Conservation (phyloP, 2,797 vertebrate genomes). For the Tragopan temminckii region DNA sequence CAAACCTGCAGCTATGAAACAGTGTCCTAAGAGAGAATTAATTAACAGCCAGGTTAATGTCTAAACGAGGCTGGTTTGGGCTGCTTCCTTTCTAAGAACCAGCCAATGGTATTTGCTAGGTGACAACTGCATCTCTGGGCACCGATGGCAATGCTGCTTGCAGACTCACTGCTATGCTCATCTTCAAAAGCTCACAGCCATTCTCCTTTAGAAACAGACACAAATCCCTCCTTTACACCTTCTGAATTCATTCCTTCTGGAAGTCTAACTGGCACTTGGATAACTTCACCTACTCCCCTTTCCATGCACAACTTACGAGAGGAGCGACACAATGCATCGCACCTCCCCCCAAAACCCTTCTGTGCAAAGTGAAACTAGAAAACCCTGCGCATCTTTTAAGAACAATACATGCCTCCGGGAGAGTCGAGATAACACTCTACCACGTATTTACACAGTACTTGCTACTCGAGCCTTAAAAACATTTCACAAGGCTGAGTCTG, state of each 20-base stretch:
- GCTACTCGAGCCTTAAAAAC: background rate
- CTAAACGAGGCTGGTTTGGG: background rate
- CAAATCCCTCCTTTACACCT: background rate
- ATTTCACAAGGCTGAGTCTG: background rate
- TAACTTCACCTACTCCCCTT: background rate
- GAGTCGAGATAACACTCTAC: background rate
- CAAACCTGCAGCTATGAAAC: fast-evolving
- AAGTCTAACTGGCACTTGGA: background rate
- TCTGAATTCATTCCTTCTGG: background rate
- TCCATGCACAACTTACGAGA: background rate
- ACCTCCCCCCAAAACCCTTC: background rate
- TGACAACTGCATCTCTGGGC: background rate
- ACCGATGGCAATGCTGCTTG: fast-evolving
- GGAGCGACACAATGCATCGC: background rate
- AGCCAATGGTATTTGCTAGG: fast-evolving
- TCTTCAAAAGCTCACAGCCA: background rate
- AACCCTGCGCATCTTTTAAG: background rate
- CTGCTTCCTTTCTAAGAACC: background rate
- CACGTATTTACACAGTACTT: background rate
- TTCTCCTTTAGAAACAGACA: background rate
- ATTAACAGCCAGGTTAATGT: fast-evolving
- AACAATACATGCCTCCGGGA: background rate
- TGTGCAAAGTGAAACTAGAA: background rate
- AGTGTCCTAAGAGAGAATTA: background rate
- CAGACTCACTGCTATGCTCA: background rate